A percentile compares a stretch with the other conserved stretches of the same genome.
These are phyloP conservation scores for Zaprionus vittiger DNA, from an alignment of 1,140 invertebrate genomes.

Conservation along the genomic window DNA sequence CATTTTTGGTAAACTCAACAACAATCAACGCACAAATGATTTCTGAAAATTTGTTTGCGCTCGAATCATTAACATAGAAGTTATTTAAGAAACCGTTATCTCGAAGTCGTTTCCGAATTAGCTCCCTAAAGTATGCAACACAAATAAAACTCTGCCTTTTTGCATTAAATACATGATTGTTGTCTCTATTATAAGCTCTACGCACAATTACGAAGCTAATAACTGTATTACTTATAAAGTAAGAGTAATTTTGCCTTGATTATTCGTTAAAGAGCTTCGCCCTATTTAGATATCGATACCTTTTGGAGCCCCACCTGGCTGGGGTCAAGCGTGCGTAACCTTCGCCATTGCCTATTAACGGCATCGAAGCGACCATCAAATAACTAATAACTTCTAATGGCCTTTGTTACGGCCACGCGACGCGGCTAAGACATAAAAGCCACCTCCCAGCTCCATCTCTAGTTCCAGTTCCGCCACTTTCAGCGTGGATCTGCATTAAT, in stretches of 20 bases:
- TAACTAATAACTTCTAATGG: conserved; percentile 67
- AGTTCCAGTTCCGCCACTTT: conserved; percentile 10
- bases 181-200: background rate
- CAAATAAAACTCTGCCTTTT: no score
- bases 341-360: conserved; percentile 48
- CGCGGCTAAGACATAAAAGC: conserved; percentile 40
- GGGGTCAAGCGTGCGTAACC: conserved; percentile 47
- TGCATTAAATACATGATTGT: background rate
- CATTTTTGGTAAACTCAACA: no score
- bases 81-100: no score
- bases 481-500: conserved; percentile 27
- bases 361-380: conserved; percentile 39
- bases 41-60: no score
- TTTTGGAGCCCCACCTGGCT: conserved; percentile 7
- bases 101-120: no score
- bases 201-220: background rate
- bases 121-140: no score
- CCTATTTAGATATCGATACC: conserved; percentile 6
- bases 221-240: background rate
- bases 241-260: conserved; percentile 1
- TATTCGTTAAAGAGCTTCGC: background rate
- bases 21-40: no score
- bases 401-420: conserved; percentile 43
- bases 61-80: no score
- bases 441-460: conserved; percentile 10